Evolutionary conservation across 2,888 invertebrate species (phyloP).

Genomic region (Prostheceraeus crozeri): DNA sequence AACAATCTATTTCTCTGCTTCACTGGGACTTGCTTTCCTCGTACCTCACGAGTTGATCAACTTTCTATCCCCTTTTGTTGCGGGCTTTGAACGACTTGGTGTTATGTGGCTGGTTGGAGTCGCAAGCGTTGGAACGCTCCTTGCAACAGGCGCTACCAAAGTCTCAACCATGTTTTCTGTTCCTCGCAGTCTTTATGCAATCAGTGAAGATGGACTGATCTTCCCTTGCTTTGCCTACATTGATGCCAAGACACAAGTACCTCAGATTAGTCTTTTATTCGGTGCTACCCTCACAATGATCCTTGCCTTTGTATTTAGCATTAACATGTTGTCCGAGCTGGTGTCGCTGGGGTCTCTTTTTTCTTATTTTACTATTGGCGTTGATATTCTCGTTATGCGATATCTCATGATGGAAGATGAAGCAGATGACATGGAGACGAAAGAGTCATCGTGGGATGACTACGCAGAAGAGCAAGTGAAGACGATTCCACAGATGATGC

Average conservation of each 20-base stretch:
- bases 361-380: slow-evolving; percentile 36
- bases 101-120: slow-evolving; percentile 27
- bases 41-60: slow-evolving; percentile 22
- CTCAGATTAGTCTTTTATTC: slow-evolving; percentile 27
- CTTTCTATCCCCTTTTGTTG: slow-evolving; percentile 36
- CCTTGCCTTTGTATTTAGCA: slow-evolving; percentile 33
- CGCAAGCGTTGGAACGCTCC: slow-evolving; percentile 30
- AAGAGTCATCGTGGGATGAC: too few species aligned
- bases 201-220: slow-evolving; percentile 35
- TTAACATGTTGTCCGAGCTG: slow-evolving; percentile 33
- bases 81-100: slow-evolving; percentile 16
- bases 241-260: slow-evolving; percentile 24
- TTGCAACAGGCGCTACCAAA: slow-evolving; percentile 37
- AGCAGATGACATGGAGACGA: too few species aligned
- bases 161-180: slow-evolving; percentile 34
- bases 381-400: slow-evolving; percentile 34
- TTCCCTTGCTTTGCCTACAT: slow-evolving; percentile 34
- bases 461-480: too few species aligned
- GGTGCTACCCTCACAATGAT: slow-evolving; percentile 24
- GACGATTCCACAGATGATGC: too few species aligned
- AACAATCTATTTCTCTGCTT: slow-evolving; percentile 35
- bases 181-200: slow-evolving; percentile 34
- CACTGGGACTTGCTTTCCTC: slow-evolving; percentile 34
- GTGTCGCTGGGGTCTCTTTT: slow-evolving; percentile 32
- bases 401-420: slow-evolving; percentile 23